Evolutionary conservation across 37 sponge, comb jelly and placozoan species (phyloP), one percentile per base, ranked within the genome.

Genomic region (Ianthella basta): DNA sequence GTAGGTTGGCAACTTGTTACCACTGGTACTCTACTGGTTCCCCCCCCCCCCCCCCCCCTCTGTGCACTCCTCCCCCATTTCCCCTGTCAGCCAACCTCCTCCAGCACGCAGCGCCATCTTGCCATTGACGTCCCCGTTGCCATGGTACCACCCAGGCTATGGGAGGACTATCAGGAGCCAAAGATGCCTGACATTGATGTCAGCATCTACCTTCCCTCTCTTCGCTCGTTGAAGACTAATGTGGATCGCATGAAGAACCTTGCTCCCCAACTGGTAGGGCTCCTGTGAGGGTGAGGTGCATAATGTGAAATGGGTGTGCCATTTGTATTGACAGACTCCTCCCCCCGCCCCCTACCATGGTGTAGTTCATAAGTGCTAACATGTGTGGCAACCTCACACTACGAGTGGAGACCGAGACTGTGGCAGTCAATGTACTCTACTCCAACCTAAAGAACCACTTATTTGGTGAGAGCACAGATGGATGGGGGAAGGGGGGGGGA

Each of bases 181-280:
- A 74, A 80, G 79, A 97, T 97, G 98, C 98, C 95, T 27, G 92
- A 96, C 33, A 89, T 96, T 65, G 92, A 94, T 82, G 93, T 97
- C 63, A 95, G 96, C 39, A 90, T 95, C 35, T 97, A 91, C 81
- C 89, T 97, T 19, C 98, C 98, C 20, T 88, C 91, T 16, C 82
- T 95, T 38, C 89, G 80, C 44, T 81, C 86, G 27, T 80, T 97
- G 55, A 92, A 89, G 89, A 91, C 80, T 55, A 81, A 92, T 15
- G 65, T 90, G 8, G 96, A 95, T 53, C 73, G 89, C 20, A 90
- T 95, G 96, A 95, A 92, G 82, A 72, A 87, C 13, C 36, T 95
- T 41, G 78, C 84, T 65, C 79, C 75, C 60, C 86, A 80, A 40
- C 69, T 95, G 73, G 95, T 95, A 34, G 89, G 94, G 69, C 16